These are phyloP conservation scores for Drosophila asahinai DNA, from an alignment of 1,140 invertebrate genomes.

Conservation along the genomic window DNA sequence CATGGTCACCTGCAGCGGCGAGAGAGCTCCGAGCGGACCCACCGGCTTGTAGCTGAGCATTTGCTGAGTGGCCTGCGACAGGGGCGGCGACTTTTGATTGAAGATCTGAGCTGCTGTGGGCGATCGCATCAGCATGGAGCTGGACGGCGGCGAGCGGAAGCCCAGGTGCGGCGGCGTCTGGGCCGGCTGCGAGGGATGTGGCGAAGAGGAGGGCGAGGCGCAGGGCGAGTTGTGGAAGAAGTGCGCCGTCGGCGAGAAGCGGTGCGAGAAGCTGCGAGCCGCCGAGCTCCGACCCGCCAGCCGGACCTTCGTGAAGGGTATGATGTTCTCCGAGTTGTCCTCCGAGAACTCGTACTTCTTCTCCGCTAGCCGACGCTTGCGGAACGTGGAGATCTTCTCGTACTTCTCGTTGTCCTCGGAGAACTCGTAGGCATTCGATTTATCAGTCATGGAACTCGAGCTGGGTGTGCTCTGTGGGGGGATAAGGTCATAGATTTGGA, in stretches of 20 bases:
- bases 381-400: constrained; percentile 92
- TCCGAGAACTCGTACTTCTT: constrained; percentile 97
- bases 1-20: constrained; percentile 77
- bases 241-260: constrained; percentile 66
- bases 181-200: constrained; percentile 65
- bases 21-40: constrained; percentile 73
- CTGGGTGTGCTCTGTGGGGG: constrained; percentile 43
- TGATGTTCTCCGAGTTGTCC: constrained; percentile 93
- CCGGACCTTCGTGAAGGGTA: constrained; percentile 88
- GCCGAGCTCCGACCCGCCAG: constrained; percentile 60
- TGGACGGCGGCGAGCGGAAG: constrained; percentile 85
- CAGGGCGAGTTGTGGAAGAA: constrained; percentile 81
- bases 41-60: constrained; percentile 80
- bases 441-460: constrained; percentile 68
- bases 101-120: constrained; percentile 66
- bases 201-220: constrained; percentile 79
- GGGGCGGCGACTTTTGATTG: constrained; percentile 78
- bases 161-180: constrained; percentile 73
- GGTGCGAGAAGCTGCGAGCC: constrained; percentile 57
- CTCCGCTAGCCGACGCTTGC: constrained; percentile 93
- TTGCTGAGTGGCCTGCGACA: constrained; percentile 80
- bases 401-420: constrained; percentile 93
- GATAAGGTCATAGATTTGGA: background rate
- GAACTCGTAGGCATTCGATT: constrained; percentile 92
- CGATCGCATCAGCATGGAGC: constrained; percentile 74